Evolutionary conservation across 2,888 invertebrate genomes (phyloP).

Genomic region (Pseudococcus longispinus): DNA sequence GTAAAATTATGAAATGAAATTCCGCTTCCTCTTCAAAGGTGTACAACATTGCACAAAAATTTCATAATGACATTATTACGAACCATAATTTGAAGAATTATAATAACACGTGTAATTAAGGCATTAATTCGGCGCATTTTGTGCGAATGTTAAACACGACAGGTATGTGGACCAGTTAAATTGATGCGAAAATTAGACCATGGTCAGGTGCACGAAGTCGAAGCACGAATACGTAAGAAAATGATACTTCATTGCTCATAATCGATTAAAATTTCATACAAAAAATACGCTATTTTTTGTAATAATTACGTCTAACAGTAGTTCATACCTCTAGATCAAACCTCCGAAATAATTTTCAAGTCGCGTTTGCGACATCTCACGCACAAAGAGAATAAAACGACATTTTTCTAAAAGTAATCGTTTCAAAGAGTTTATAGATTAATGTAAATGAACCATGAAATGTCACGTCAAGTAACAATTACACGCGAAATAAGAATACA

Average conservation of each 20-base stretch:
- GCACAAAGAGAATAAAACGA: slow-evolving; percentile 34
- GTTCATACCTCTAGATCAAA: background rate
- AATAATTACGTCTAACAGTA: background rate
- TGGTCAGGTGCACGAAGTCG: background rate
- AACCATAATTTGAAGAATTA: background rate
- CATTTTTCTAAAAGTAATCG: slow-evolving; percentile 29
- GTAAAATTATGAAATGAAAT: background rate
- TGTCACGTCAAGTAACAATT: slow-evolving; percentile 50
- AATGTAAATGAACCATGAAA: slow-evolving; percentile 50
- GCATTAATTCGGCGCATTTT: background rate
- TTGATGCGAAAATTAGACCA: background rate
- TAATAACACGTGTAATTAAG: background rate
- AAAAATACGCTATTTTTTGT: background rate
- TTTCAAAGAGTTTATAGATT: slow-evolving; percentile 24
- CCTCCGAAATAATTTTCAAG: background rate
- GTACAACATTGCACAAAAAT: background rate
- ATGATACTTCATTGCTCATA: background rate
- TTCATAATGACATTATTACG: background rate
- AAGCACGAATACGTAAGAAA: background rate
- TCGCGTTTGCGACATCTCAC: background rate
- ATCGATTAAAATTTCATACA: background rate
- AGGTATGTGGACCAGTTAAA: background rate
- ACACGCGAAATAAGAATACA: slow-evolving; percentile 39
- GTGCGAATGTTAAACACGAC: background rate
- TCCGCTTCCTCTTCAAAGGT: background rate